Percentiles rank a stretch among this genome's conserved stretches.
These are phyloP conservation scores for Oreochromis aureus DNA, from an alignment of 2,113 vertebrate species.

Conservation along the genomic window DNA sequence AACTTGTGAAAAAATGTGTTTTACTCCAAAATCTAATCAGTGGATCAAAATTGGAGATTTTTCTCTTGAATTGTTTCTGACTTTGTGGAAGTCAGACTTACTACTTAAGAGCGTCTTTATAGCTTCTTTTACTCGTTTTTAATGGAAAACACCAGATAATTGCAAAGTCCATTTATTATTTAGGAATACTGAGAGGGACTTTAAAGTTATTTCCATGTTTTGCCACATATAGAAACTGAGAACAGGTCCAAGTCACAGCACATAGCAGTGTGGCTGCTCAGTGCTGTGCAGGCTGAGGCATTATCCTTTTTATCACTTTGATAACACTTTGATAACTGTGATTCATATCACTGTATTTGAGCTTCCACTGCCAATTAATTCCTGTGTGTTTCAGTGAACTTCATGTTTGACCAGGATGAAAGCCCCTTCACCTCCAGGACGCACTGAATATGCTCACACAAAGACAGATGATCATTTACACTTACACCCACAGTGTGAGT, in stretches of 20 bases:
- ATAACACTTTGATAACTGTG: neutral
- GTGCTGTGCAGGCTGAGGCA: neutral
- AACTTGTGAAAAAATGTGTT: neutral
- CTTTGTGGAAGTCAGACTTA: too few relatives aligned
- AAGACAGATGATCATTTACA: neutral
- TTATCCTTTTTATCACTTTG: neutral
- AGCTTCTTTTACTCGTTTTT: neutral
- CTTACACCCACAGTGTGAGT: neutral
- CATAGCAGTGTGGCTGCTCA: neutral
- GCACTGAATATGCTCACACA: neutral
- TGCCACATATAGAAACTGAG: neutral
- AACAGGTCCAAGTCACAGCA: neutral
- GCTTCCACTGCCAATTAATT: neutral
- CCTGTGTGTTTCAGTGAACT: neutral
- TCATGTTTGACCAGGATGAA: neutral
- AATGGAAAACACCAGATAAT: neutral
- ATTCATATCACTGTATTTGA: neutral
- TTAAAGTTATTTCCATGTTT: neutral
- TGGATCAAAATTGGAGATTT: neutral
- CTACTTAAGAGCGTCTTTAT: accelerated
- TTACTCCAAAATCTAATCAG: neutral
- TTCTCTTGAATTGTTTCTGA: neutral
- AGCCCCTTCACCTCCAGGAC: neutral
- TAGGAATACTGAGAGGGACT: accelerated
- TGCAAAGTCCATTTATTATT: neutral